A percentile compares a stretch with the other conserved stretches of the same genome.
phyloP scores from a whole-genome alignment of 2,888 invertebrate genomes.

The Hymenopus coronatus region DNA sequence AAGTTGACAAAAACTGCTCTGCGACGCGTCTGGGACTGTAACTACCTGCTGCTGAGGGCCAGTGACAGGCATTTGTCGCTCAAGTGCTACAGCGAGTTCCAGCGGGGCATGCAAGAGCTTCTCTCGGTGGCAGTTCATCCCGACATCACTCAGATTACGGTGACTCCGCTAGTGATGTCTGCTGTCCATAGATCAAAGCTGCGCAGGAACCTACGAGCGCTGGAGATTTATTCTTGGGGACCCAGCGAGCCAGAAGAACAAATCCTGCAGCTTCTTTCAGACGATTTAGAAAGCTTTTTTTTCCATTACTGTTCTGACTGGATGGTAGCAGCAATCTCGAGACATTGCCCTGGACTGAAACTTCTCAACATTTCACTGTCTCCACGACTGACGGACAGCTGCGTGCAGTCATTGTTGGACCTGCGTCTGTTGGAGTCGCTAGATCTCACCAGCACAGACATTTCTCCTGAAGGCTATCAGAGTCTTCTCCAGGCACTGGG shows the following conservation, averaged over 20 bases:
- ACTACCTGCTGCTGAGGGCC: not conserved
- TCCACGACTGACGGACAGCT: not conserved
- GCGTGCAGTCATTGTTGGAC: not conserved
- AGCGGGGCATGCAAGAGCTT: not conserved
- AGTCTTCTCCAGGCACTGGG: not conserved
- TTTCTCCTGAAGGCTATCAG: not conserved
- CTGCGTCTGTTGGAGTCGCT: not conserved
- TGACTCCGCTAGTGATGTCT: not conserved
- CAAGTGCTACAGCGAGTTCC: not conserved
- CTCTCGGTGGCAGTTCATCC: not conserved
- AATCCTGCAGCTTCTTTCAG: not conserved
- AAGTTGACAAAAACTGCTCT: not conserved
- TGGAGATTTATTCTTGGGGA: not conserved
- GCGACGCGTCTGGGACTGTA: not conserved
- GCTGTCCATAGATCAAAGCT: not conserved
- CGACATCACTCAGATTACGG: not conserved
- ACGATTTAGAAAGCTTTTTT: not conserved
- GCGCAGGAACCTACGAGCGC: not conserved
- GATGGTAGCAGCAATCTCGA: not conserved
- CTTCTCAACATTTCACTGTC: not conserved
- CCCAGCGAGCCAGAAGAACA: not conserved
- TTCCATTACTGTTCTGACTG: not conserved
- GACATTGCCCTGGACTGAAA: not conserved
- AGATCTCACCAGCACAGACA: not conserved
- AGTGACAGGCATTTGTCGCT: not conserved